Conservation (phyloP, 1,140 invertebrate species). For the Drosophila suzukii region DNA sequence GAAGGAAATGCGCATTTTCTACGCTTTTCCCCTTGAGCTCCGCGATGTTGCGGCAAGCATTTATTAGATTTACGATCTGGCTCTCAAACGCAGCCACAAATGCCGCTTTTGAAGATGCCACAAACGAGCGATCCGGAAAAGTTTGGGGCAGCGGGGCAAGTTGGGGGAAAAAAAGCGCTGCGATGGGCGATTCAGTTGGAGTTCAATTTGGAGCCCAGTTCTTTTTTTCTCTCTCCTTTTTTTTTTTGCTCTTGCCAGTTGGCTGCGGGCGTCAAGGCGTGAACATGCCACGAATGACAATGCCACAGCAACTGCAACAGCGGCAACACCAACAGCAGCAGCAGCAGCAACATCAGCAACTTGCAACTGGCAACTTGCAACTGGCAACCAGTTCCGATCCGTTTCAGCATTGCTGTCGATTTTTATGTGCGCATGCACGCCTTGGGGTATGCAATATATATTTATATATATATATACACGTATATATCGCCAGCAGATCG, state of each 20-base stretch:
- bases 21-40: conserved; percentile 25
- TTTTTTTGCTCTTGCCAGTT: conserved; percentile 13
- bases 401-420: conserved; percentile 75
- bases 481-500: neutral
- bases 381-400: conserved; percentile 49
- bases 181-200: conserved; percentile 45
- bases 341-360: conserved; percentile 12
- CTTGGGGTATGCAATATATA: conserved; percentile 75
- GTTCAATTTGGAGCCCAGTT: conserved; percentile 49
- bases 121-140: conserved; percentile 36
- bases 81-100: conserved; percentile 46
- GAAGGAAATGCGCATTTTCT: conserved; percentile 21
- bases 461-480: neutral
- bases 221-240: neutral
- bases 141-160: neutral
- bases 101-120: conserved; percentile 74
- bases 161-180: conserved; percentile 12
- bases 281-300: conserved; percentile 81
- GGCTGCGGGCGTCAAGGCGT: conserved; percentile 79
- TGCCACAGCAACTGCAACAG: conserved; percentile 46
- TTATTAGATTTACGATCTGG: conserved; percentile 83
- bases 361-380: conserved; percentile 33
- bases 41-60: conserved; percentile 41
- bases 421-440: conserved; percentile 84
- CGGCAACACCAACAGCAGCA: conserved; percentile 10